These are phyloP conservation scores for Magallana nippona DNA, from an alignment of 2,888 invertebrate species.

Conservation along the genomic window DNA sequence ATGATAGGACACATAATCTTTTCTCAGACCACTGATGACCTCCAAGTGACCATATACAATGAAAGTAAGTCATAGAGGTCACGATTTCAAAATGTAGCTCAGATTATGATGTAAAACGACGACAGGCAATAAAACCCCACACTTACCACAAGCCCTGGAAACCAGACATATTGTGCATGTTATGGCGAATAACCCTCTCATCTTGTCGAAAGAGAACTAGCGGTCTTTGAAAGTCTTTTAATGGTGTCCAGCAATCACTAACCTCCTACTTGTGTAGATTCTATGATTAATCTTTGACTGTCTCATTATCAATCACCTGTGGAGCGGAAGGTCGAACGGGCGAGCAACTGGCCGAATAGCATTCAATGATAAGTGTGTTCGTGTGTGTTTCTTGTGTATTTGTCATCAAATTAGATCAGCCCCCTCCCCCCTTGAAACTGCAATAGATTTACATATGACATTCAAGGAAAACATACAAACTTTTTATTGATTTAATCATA, in stretches of 20 bases:
- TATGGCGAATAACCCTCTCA: neutral
- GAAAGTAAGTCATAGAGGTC: no score
- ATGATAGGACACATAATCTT: no score
- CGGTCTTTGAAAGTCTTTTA: neutral
- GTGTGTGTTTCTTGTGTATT: neutral
- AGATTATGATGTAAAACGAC: no score
- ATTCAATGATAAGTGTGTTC: neutral
- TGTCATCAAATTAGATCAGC: neutral
- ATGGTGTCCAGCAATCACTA: slow-evolving; percentile 1
- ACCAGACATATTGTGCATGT: neutral
- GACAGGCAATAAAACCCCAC: no score
- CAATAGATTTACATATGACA: no score
- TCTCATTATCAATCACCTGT: slow-evolving; percentile 10
- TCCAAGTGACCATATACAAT: no score
- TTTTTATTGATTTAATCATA: no score
- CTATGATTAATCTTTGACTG: neutral
- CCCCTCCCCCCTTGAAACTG: no score
- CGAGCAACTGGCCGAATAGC: neutral
- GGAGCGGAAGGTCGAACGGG: neutral
- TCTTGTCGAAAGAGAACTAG: neutral
- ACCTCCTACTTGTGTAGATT: slow-evolving; percentile 1
- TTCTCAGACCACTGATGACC: no score
- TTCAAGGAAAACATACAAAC: no score
- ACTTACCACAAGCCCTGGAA: neutral
- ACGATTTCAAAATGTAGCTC: no score